Evolutionary conservation across 2,113 vertebrate genomes (phyloP).

Genomic region (Brachyhypopomus occidentalis): DNA sequence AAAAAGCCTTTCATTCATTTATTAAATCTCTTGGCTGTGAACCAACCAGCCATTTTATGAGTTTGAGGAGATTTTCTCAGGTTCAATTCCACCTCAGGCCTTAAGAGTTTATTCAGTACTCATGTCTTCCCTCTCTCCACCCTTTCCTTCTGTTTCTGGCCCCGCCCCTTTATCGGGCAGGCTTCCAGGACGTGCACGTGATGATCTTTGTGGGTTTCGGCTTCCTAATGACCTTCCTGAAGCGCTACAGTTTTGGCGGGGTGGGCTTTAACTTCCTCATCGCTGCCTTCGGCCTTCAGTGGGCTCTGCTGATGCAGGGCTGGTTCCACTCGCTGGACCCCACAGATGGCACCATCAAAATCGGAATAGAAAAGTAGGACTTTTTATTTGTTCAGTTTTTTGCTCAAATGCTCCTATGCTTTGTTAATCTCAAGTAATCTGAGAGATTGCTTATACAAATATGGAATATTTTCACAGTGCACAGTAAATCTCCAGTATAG

Average conservation of each 20-base stretch:
- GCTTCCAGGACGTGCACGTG: constrained; percentile 96
- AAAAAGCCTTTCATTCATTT: background rate
- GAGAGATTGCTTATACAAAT: too few relatives aligned
- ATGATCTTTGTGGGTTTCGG: constrained; percentile 99
- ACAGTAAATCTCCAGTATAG: too few relatives aligned
- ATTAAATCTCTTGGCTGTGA: background rate
- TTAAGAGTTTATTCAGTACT: background rate
- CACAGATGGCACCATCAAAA: constrained; percentile 72
- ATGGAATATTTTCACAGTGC: too few relatives aligned
- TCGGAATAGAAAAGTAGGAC: constrained; percentile 84
- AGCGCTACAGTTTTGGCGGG: constrained; percentile 87
- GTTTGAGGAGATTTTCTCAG: background rate
- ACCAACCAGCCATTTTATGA: background rate
- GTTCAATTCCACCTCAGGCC: background rate
- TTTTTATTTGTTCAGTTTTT: too few relatives aligned
- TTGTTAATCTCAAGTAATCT: too few relatives aligned
- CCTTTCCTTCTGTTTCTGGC: background rate
- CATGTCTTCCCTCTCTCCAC: background rate
- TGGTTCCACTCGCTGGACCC: constrained; percentile 84
- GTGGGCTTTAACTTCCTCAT: constrained; percentile 97
- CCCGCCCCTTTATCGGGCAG: constrained; percentile 65
- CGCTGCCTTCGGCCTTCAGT: constrained; percentile 92
- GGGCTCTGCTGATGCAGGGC: constrained; percentile 97
- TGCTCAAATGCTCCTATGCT: too few relatives aligned
- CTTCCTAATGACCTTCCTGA: constrained; percentile 96